Percentiles rank a stretch among this genome's conserved stretches.
phyloP scores from a whole-genome alignment of 2,113 vertebrate species.

The Salvelinus fontinalis region DNA sequence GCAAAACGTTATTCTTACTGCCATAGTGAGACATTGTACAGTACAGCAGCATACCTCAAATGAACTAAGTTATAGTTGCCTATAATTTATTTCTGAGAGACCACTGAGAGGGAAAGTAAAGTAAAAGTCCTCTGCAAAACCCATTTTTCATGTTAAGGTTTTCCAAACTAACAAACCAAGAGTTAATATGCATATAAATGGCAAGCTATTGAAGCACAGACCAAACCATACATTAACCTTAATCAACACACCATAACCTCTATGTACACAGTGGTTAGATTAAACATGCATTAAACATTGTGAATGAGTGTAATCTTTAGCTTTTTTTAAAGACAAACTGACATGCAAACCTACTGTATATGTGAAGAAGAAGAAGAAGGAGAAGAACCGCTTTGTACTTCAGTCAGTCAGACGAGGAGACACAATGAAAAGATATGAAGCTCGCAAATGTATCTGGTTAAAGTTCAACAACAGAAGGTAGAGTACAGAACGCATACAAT shows the following conservation, averaged over 20 bases:
- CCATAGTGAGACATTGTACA: constrained; percentile 57
- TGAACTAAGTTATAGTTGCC: constrained; percentile 44
- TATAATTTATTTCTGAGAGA: constrained; percentile 58
- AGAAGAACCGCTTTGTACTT: no score
- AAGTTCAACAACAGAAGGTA: constrained; percentile 53
- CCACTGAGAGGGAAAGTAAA: constrained; percentile 52
- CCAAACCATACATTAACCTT: constrained; percentile 43
- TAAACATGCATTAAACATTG: background rate
- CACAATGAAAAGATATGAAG: background rate
- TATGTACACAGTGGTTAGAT: background rate
- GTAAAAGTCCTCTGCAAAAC: constrained; percentile 50
- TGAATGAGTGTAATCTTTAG: constrained; percentile 5
- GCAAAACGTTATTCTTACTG: constrained; percentile 36
- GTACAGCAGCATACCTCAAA: constrained; percentile 32
- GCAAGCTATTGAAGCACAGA: constrained; percentile 47
- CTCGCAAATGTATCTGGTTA: background rate
- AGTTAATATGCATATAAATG: constrained; percentile 56
- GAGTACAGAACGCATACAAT: constrained; percentile 31
- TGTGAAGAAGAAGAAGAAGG: background rate
- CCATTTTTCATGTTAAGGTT: constrained; percentile 62
- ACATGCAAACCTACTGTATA: constrained; percentile 11
- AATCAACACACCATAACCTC: constrained; percentile 45
- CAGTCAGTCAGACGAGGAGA: no score
- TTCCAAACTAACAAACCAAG: constrained; percentile 63
- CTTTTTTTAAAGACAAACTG: no score